phyloP scores from a whole-genome alignment of 2,797 vertebrate genomes.

The Enteromius unitaeniatus region DNA sequence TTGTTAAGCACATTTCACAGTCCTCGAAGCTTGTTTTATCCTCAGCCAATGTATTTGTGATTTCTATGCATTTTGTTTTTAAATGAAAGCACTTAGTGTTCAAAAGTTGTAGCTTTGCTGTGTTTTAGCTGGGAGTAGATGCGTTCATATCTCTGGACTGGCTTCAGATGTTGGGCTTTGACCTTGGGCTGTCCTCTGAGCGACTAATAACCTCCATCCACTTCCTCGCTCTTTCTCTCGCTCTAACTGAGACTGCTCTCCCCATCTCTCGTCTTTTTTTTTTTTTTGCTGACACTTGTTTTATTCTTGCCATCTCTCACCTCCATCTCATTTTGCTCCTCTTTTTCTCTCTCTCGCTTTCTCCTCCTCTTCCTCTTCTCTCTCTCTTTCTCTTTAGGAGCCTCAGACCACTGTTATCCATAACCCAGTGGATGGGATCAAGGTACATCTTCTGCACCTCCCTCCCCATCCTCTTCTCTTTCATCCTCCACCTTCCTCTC shows the following conservation, averaged over 20 bases:
- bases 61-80: neutral
- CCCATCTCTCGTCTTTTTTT: conserved; percentile 45
- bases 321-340: conserved; percentile 44
- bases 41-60: neutral
- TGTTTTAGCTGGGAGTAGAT: neutral
- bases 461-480: conserved; percentile 17
- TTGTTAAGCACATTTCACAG: neutral
- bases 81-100: neutral
- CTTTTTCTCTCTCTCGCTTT: conserved; percentile 9
- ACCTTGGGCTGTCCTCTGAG: conserved; percentile 32
- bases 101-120: neutral
- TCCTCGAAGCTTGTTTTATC: neutral
- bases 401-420: conserved; percentile 98
- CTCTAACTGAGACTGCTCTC: conserved; percentile 6
- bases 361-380: conserved; percentile 62
- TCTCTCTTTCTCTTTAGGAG: conserved; percentile 78
- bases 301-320: conserved; percentile 42
- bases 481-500: conserved; percentile 30
- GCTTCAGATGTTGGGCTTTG: conserved; percentile 33
- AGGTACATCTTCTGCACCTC: conserved; percentile 82
- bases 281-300: conserved; percentile 35
- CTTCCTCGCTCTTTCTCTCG: conserved; percentile 37
- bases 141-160: neutral
- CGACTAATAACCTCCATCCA: conserved; percentile 34
- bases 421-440: conserved; percentile 93